A percentile compares a stretch with the other conserved stretches of the same genome.
Conservation (phyloP, 2,888 invertebrate genomes). For the Apeira syringaria region DNA sequence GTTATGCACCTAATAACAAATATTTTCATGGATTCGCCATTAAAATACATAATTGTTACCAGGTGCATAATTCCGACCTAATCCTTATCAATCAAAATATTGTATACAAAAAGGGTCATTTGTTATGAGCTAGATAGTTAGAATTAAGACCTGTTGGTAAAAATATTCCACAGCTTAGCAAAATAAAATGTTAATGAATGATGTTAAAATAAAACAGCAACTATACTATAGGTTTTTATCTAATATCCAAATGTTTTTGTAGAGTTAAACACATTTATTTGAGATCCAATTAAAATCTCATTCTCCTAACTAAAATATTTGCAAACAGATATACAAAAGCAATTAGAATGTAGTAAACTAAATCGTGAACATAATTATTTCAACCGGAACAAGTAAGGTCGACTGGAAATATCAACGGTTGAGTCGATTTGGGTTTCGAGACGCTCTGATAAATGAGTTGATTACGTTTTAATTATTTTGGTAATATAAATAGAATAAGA, state of each 20-base stretch:
- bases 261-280: not conserved
- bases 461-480: constrained; percentile 11
- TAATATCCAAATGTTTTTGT: not conserved
- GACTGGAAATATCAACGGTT: constrained; percentile 9
- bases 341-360: constrained; percentile 17
- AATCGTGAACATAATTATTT: constrained; percentile 10
- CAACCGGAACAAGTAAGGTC: constrained; percentile 27
- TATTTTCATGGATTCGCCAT: too few relatives aligned
- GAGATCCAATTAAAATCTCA: constrained; percentile 13
- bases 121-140: too few relatives aligned
- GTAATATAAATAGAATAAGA: constrained; percentile 15
- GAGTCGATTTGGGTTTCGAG: constrained; percentile 8
- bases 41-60: too few relatives aligned
- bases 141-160: too few relatives aligned
- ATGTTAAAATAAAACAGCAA: too few relatives aligned
- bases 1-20: not conserved
- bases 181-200: too few relatives aligned
- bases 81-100: too few relatives aligned
- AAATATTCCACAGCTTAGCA: too few relatives aligned
- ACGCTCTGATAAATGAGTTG: constrained; percentile 10
- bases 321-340: constrained; percentile 18
- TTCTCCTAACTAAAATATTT: constrained; percentile 20
- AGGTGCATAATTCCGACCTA: too few relatives aligned
- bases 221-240: too few relatives aligned
- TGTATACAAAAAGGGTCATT: too few relatives aligned